These are phyloP conservation scores for Novumbra hubbsi DNA, from an alignment of 2,797 vertebrate species.

Conservation along the genomic window DNA sequence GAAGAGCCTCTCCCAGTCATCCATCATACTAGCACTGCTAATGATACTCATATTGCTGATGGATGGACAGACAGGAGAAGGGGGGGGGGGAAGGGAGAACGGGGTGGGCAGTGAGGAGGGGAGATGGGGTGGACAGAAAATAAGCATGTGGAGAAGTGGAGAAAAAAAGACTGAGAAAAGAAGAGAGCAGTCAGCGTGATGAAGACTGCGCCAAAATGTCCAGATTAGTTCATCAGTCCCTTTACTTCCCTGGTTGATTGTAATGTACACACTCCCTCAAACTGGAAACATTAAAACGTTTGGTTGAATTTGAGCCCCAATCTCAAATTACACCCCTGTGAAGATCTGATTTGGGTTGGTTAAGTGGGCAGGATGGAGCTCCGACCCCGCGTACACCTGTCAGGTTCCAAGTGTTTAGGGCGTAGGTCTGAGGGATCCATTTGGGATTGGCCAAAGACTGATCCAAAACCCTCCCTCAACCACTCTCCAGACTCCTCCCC, in stretches of 20 bases:
- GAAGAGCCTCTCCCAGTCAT: conserved; percentile 50
- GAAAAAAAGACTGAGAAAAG: conserved; percentile 1
- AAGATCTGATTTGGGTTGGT: too few species aligned
- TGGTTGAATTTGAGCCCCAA: background rate
- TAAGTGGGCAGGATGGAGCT: too few species aligned
- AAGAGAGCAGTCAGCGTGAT: conserved; percentile 76
- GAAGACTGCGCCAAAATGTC: conserved; percentile 79
- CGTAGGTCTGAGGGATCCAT: too few species aligned
- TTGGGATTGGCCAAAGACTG: background rate
- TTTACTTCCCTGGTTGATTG: background rate
- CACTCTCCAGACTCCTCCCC: background rate
- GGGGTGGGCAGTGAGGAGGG: too few species aligned
- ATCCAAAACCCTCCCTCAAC: background rate
- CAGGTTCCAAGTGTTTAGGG: too few species aligned
- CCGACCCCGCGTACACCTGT: too few species aligned
- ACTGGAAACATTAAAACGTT: background rate
- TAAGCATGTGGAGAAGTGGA: conserved; percentile 16
- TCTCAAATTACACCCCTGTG: too few species aligned
- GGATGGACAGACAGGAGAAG: background rate
- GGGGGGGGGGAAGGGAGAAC: background rate
- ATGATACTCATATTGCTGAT: conserved; percentile 57
- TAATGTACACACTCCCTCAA: background rate
- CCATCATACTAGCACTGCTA: conserved; percentile 60
- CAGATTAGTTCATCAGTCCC: conserved; percentile 81
- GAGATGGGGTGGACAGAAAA: background rate